Evolutionary conservation across 2,888 invertebrate genomes (phyloP), one percentile per base, ranked within the genome.

Genomic region (Hirtodrosophila histrioides): DNA sequence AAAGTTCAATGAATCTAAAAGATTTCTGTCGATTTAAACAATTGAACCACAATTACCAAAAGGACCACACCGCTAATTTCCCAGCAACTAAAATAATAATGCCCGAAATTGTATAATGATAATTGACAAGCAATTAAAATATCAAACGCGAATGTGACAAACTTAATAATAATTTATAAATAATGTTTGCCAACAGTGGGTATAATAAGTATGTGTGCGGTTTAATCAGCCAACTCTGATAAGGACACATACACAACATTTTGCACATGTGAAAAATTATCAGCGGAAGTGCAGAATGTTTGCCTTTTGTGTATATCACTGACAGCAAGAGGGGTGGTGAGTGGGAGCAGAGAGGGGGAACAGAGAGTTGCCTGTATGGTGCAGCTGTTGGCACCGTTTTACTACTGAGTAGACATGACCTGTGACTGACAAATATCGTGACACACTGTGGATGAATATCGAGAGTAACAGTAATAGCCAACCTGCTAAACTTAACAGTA

Each of bases 231-330:
- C 36, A 5, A 6, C 27, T 50, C 4, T 17, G 66, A 66, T 71
- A 53, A 49, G 41, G 29, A 8, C 37, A 49, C 27, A 35, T 48
- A 27, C 27, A 11, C 36, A 35, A 37, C 31, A 12, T 24, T 40
- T 5, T 5, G 36, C 17, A 35, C 9, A 27, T 31, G 31, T 27
- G 8, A 56, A 66, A 65, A 48, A 36, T 70, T 72, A 82, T 79
- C 72, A 61, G 48, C 66, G 73, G 64, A 83, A 76, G 72, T 79
- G 60, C 69, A 66, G 73, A 40, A 54, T 61, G 61, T 66, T 66
- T 64, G 51, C 56, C 53, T 55, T 67, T 50, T 61, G 69, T 73
- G 51, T 49, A 12, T 70, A 50, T 53, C 50, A 44, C 17, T 37
- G 40, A 7, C 36, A n/a, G 67, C 48, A 44, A 24, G 2, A 1